Percentiles rank a stretch among this genome's conserved stretches.
These are phyloP conservation scores for Heliconius ethilla DNA, from an alignment of 2,888 invertebrate species.

Conservation along the genomic window DNA sequence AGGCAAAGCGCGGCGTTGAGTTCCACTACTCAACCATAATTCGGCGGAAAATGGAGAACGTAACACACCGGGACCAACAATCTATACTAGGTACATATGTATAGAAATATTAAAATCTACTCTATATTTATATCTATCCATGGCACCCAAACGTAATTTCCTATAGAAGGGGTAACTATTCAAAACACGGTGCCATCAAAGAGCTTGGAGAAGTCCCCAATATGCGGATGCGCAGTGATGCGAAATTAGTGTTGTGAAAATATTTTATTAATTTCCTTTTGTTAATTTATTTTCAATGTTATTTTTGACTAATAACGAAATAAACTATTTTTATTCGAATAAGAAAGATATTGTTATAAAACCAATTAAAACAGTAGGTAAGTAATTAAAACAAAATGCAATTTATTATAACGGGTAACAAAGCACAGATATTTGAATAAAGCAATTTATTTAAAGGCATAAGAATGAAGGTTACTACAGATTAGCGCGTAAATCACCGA, in stretches of 20 bases:
- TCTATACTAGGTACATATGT: no score
- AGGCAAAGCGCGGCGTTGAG: no score
- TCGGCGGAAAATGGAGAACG: no score
- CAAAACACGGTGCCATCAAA: slow-evolving; percentile 35
- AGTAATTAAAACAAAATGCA: slow-evolving; percentile 16
- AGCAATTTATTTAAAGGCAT: slow-evolving; percentile 37
- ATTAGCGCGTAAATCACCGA: slow-evolving; percentile 46
- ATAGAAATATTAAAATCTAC: neutral
- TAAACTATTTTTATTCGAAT: neutral
- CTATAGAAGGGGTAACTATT: slow-evolving; percentile 32
- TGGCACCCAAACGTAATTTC: slow-evolving; percentile 8
- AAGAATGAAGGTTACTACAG: slow-evolving; percentile 42
- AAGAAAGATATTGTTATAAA: neutral
- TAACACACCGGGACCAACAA: no score
- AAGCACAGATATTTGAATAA: slow-evolving; percentile 38
- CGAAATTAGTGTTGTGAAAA: slow-evolving; percentile 48
- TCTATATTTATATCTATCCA: neutral
- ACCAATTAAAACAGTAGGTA: slow-evolving; percentile 5
- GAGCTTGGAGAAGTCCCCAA: slow-evolving; percentile 46
- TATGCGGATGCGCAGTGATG: slow-evolving; percentile 56
- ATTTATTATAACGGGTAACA: slow-evolving; percentile 29
- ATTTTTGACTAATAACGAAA: neutral
- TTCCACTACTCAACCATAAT: no score
- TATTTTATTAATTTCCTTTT: no score
- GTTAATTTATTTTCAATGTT: neutral